Percentiles rank a stretch among this genome's conserved stretches.
Evolutionary conservation across 2,113 vertebrate species (phyloP).

Genomic region (Zeus faber): DNA sequence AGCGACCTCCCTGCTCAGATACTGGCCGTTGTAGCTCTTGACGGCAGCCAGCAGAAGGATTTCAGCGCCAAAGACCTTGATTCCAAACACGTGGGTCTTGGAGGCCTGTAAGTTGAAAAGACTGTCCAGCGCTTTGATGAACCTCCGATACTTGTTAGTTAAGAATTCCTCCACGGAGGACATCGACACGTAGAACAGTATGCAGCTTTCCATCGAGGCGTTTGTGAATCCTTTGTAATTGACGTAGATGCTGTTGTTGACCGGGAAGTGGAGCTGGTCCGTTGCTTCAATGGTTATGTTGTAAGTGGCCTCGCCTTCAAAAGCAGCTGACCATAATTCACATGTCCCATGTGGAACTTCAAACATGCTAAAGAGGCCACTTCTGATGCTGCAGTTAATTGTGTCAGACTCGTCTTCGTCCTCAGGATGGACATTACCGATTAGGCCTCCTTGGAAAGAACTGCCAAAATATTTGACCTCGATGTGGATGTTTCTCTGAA

Average conservation of each 20-base stretch:
- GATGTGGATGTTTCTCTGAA: slow-evolving; percentile 66
- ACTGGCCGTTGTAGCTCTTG: slow-evolving; percentile 72
- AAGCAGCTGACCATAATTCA: slow-evolving; percentile 69
- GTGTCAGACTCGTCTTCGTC: slow-evolving; percentile 67
- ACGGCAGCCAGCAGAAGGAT: slow-evolving; percentile 70
- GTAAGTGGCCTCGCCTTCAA: slow-evolving; percentile 71
- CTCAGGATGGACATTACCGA: slow-evolving; percentile 70
- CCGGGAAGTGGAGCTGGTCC: slow-evolving; percentile 65
- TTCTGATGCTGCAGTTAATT: slow-evolving; percentile 70
- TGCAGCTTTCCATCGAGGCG: slow-evolving; percentile 70
- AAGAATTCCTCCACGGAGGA: slow-evolving; percentile 69
- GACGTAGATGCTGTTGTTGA: slow-evolving; percentile 74
- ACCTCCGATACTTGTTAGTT: slow-evolving; percentile 66
- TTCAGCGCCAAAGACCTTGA: slow-evolving; percentile 58
- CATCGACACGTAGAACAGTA: slow-evolving; percentile 69
- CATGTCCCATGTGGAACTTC: slow-evolving; percentile 67
- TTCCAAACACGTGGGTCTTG: slow-evolving; percentile 76
- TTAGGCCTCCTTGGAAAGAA: slow-evolving; percentile 71
- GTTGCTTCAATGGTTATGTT: slow-evolving; percentile 72
- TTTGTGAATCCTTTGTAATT: slow-evolving; percentile 77
- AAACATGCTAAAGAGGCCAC: slow-evolving; percentile 65
- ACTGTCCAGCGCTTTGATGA: slow-evolving; percentile 73
- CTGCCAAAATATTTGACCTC: slow-evolving; percentile 78
- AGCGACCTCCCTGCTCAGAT: slow-evolving; percentile 67
- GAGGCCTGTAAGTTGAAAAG: slow-evolving; percentile 75